A percentile compares a stretch with the other conserved stretches of the same genome.
These are phyloP conservation scores for Netta rufina DNA, from an alignment of 2,797 vertebrate genomes.

Conservation along the genomic window DNA sequence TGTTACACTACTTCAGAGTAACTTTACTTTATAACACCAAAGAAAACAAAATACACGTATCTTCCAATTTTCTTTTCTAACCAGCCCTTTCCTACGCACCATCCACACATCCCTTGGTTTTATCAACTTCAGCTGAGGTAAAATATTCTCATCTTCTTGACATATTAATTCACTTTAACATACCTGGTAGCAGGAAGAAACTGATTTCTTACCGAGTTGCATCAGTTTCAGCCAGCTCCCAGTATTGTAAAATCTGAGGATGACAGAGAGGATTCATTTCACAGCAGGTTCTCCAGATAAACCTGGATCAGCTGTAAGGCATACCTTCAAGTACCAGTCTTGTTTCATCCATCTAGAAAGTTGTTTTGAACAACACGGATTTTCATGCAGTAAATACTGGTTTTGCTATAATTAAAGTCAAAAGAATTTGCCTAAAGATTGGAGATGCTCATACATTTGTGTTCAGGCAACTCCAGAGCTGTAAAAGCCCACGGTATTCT, in stretches of 20 bases:
- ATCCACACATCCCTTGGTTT: conserved; percentile 56
- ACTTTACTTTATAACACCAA: neutral
- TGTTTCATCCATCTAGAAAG: neutral
- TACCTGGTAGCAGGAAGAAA: neutral
- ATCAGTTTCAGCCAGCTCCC: neutral
- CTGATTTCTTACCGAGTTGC: neutral
- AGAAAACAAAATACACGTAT: neutral
- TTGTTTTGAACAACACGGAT: neutral
- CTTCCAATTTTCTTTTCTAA: neutral
- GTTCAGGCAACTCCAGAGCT: neutral
- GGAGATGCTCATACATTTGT: neutral
- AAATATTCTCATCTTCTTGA: conserved; percentile 38
- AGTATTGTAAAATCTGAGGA: neutral
- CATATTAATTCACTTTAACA: neutral
- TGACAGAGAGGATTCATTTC: neutral
- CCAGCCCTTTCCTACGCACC: neutral
- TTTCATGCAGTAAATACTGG: neutral
- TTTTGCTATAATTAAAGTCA: neutral
- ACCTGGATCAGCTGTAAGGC: neutral
- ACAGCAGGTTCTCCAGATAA: neutral
- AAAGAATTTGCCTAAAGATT: neutral
- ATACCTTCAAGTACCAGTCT: neutral
- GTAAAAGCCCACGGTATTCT: neutral
- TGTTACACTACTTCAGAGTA: neutral
- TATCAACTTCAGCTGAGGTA: conserved; percentile 69